Evolutionary conservation across 2,113 vertebrate genomes (phyloP), one percentile per base, ranked within the genome.

Genomic region (Dascyllus trimaculatus): DNA sequence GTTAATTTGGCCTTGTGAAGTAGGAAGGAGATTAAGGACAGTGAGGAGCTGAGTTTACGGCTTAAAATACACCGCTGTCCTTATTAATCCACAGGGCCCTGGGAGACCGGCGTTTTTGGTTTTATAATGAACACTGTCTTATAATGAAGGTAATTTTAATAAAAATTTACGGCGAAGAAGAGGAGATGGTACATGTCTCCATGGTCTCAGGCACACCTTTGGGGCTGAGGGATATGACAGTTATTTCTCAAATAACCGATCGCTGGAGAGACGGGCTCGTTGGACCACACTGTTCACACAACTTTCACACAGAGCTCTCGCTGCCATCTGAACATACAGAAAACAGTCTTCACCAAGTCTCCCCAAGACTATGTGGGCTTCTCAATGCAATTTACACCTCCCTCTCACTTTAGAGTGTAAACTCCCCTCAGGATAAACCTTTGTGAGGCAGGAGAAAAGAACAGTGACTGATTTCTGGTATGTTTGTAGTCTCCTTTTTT

Each of bases 21-120:
- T 94, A 92, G 92, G 93, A 94, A 94, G 93, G 94, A 95, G 95
- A 95, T 95, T 95, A 95, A 95, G 95, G 95, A 95, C 95, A 93
- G 94, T 94, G 94, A 94, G 93, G 92, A 94, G 91, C 90, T 86
- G 93, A 95, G 95, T 95, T 95, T 95, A 95, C 92, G 88, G 93
- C 95, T 95, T 95, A 95, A 95, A 95, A 95, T 95, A 95, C 94
- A 95, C 93, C 91, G 91, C 94, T 94, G 94, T 95, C 94, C 94
- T 95, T 95, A 95, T 95, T 95, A 95, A 95, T 95, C 95, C 93
- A 84, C 88, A 15, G 75, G 88, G 94, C 94, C 95, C 93, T 92
- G 88, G 70, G 95, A 95, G 94, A 94, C 92, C 85, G 61, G 90
- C 92, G 85, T 91, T 93, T 94, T 94, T 93, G 93, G 90, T 91